Percentiles rank a stretch among this genome's conserved stretches.
phyloP scores from a whole-genome alignment of 2,797 vertebrate species.

The Eulemur coronatus region DNA sequence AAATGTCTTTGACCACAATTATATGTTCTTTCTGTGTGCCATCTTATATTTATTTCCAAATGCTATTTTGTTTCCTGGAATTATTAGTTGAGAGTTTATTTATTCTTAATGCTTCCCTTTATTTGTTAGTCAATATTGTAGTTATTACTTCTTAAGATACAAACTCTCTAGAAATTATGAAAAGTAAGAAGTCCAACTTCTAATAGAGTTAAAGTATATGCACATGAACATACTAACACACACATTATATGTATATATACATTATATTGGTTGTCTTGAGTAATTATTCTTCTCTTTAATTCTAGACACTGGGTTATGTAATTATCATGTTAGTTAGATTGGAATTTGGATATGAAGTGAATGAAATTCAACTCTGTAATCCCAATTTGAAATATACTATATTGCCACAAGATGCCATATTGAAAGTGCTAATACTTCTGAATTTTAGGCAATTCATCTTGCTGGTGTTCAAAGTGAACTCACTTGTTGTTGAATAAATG shows the following conservation, averaged over 20 bases:
- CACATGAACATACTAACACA: rapidly evolving
- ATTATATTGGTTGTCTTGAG: background rate
- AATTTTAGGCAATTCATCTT: background rate
- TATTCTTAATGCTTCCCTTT: background rate
- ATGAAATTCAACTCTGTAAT: background rate
- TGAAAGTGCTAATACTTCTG: background rate
- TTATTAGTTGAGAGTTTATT: background rate
- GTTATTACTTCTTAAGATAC: background rate
- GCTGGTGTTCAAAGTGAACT: background rate
- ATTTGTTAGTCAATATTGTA: background rate
- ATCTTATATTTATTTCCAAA: background rate
- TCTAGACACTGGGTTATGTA: background rate
- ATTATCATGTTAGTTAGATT: background rate
- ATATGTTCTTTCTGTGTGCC: background rate
- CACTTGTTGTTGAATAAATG: background rate
- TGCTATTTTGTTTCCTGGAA: background rate
- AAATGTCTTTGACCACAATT: background rate
- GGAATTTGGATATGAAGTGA: background rate
- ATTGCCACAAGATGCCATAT: background rate
- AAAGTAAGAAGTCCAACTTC: background rate
- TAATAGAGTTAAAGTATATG: background rate
- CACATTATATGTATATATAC: background rate
- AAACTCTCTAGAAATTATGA: background rate
- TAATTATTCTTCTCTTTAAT: background rate
- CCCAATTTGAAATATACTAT: background rate